These are phyloP conservation scores for Gisinianus flammeolus DNA, from an alignment of 2,888 invertebrate species.

Conservation along the genomic window DNA sequence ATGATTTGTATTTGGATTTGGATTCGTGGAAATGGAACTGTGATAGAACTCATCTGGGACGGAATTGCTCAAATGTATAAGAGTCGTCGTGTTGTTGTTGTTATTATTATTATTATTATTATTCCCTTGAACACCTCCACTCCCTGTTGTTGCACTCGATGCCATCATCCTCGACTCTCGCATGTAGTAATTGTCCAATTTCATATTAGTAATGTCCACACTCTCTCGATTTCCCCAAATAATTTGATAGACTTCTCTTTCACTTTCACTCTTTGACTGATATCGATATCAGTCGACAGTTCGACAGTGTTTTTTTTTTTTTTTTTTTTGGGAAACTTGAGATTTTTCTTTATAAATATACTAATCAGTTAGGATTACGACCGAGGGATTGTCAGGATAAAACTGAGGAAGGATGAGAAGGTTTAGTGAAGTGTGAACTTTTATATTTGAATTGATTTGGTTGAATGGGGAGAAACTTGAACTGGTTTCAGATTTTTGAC, in stretches of 20 bases:
- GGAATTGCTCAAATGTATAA: background rate
- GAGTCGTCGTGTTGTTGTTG: background rate
- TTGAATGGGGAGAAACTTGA: background rate
- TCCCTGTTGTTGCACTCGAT: conserved; percentile 5
- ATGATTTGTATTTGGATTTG: conserved; percentile 16
- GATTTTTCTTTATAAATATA: too few relatives aligned
- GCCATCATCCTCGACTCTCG: conserved; percentile 35
- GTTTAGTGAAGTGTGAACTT: background rate
- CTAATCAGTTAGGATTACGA: too few relatives aligned
- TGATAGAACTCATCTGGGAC: conserved; percentile 27
- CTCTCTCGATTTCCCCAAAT: background rate
- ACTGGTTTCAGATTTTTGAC: too few relatives aligned
- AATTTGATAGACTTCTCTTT: too few relatives aligned
- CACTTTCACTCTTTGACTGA: too few relatives aligned
- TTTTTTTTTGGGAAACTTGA: too few relatives aligned
- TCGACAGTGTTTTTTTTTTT: too few relatives aligned
- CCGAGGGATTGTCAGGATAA: background rate
- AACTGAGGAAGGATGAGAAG: background rate
- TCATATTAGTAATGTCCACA: conserved; percentile 5
- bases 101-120: background rate
- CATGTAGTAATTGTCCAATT: conserved; percentile 34
- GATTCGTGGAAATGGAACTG: conserved; percentile 3
- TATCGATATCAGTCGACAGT: too few relatives aligned
- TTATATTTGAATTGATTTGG: background rate
- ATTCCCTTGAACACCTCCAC: background rate